phyloP scores from a whole-genome alignment of 2,113 vertebrate genomes.

The Vulpes lagopus region DNA sequence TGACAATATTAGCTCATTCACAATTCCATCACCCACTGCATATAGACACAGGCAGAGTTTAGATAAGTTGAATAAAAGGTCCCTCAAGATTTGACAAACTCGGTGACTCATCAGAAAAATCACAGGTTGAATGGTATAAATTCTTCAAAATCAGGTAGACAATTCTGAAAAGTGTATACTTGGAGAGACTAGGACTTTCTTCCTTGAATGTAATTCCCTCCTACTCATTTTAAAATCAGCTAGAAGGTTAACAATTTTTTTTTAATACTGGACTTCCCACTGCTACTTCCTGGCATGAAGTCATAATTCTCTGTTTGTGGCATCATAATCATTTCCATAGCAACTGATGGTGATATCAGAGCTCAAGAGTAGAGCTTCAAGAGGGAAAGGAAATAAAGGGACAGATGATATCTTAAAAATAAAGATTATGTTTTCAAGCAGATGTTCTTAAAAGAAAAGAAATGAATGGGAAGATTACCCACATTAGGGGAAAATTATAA shows the following conservation, averaged over 20 bases:
- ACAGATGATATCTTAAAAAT: constrained; percentile 55
- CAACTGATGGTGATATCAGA: constrained; percentile 54
- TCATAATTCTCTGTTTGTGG: constrained; percentile 31
- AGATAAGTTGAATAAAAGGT: constrained; percentile 17
- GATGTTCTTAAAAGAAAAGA: constrained; percentile 63
- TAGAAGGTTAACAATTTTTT: constrained; percentile 19
- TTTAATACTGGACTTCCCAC: neutral
- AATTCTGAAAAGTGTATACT: neutral
- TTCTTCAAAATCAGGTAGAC: constrained; percentile 4
- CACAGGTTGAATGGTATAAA: neutral
- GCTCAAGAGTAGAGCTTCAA: neutral
- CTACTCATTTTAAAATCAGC: constrained; percentile 31
- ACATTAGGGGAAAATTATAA: constrained; percentile 45
- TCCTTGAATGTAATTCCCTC: constrained; percentile 24
- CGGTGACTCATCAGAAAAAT: constrained; percentile 27
- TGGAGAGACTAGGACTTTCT: neutral
- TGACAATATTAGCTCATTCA: neutral
- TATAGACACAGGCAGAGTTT: neutral
- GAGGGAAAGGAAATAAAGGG: neutral
- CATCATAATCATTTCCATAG: constrained; percentile 55
- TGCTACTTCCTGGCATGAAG: constrained; percentile 1
- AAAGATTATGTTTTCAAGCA: constrained; percentile 56
- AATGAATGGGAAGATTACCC: constrained; percentile 57
- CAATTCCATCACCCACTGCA: constrained; percentile 36
- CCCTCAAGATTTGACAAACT: constrained; percentile 21